Evolutionary conservation across 2,113 vertebrate genomes (phyloP).

Genomic region (Smithornis capensis): DNA sequence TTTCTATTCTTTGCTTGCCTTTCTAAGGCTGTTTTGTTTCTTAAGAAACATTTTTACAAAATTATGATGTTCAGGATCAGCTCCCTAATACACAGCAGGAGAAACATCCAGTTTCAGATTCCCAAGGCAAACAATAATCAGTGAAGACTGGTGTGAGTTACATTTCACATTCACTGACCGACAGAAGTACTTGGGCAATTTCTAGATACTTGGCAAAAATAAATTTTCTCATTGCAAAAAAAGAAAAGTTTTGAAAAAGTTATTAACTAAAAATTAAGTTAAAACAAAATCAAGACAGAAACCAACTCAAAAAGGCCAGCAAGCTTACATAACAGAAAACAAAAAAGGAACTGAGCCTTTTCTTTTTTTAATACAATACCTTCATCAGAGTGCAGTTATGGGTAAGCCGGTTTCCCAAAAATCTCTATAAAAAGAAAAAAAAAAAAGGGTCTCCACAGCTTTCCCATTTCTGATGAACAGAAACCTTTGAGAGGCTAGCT

Average conservation of each 20-base stretch:
- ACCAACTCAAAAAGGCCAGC: not conserved
- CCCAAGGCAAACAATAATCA: not conserved
- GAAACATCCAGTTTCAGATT: not conserved
- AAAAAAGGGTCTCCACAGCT: not conserved
- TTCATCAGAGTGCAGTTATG: not conserved
- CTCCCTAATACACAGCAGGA: not conserved
- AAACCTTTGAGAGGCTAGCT: not conserved
- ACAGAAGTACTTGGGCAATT: not conserved
- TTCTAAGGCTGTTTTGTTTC: not conserved
- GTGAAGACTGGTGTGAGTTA: not conserved
- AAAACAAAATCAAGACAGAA: not conserved
- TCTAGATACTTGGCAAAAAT: not conserved
- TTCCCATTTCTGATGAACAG: slow-evolving; percentile 2
- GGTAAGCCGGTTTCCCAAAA: slow-evolving; percentile 2
- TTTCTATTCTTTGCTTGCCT: not conserved
- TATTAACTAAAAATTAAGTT: not conserved
- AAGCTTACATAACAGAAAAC: not conserved
- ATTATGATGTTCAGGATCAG: not conserved
- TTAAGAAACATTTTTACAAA: not conserved
- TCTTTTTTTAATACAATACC: not conserved
- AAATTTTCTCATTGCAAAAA: not conserved
- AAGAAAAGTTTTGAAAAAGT: not conserved
- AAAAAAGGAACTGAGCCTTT: not conserved
- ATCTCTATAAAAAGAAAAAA: not conserved
- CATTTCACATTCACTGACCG: not conserved